Evolutionary conservation across 1,140 invertebrate species (phyloP), one percentile per base, ranked within the genome.

Genomic region (Radopholus similis): DNA sequence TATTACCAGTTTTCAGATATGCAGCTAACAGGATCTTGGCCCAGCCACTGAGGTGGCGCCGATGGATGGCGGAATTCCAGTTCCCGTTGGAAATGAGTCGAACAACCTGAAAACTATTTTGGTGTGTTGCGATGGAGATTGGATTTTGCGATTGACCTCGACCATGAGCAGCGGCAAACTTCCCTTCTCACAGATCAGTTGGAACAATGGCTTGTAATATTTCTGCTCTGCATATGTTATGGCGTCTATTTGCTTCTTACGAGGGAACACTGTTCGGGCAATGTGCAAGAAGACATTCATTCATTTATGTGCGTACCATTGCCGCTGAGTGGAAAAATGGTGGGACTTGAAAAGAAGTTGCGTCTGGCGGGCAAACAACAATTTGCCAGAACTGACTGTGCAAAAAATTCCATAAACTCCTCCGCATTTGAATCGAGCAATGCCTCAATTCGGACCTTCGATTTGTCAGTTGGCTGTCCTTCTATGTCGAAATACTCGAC

Each of bases 221-320:
- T 49, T 32, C 49, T 62, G 59, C 21, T 62, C 59, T 42, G 35
- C 13, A 15, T 18, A 35, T 42, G 59, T 47, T 32, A 62, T 21
- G 23, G 11, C 32, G 2, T 35, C 59, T 23, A 62, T 62, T 18
- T 26, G 18, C 34, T 62, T 62, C 32, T 62, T 9, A 6, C 34
- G 37, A 4, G 59, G 47, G 18, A 62, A 26, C 11, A 62, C 59
- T 62, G 38, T n/a, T n/a, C n/a, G n/a, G n/a, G n/a, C n/a, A n/a
- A n/a, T n/a, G n/a, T n/a, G n/a, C n/a, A n/a, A n/a, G n/a, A n/a
- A n/a, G n/a, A n/a, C n/a, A n/a, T n/a, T n/a, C n/a, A n/a, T n/a
- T n/a, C n/a, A n/a, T n/a, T n/a, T n/a, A n/a, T n/a, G n/a, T n/a
- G n/a, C n/a, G n/a, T n/a, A n/a, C n/a, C n/a, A n/a, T n/a, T n/a